Conservation (phyloP, 2,113 vertebrate genomes). For the Forbesichthys papilliferus region DNA sequence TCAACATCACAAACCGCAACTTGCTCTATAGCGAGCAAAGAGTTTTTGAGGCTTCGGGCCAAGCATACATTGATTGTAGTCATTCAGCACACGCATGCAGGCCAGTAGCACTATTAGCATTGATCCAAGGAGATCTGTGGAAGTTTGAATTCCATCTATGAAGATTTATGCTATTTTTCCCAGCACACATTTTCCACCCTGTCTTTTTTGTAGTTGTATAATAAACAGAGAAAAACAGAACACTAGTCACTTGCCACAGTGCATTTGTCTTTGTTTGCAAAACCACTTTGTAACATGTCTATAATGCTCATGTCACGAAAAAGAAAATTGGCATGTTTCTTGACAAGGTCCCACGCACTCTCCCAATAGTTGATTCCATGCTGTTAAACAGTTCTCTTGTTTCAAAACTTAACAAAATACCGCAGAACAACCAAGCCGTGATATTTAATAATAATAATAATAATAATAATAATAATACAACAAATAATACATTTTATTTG, state of each 20-base stretch:
- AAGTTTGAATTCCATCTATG: conserved; percentile 19
- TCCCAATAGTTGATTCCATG: conserved; percentile 18
- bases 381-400: conserved; percentile 46
- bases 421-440: conserved; percentile 31
- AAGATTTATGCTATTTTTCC: conserved; percentile 48
- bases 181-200: conserved; percentile 19
- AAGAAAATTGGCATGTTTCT: conserved; percentile 34
- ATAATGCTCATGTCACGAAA: conserved; percentile 30
- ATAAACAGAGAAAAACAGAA: conserved; percentile 24
- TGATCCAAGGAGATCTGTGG: conserved; percentile 38
- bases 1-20: conserved; percentile 60
- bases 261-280: conserved; percentile 29
- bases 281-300: conserved; percentile 29
- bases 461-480: too few species aligned
- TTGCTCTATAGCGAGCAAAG: conserved; percentile 38
- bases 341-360: conserved; percentile 10
- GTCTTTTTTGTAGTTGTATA: conserved; percentile 1
- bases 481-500: too few species aligned
- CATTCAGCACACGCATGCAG: conserved; percentile 37
- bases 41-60: conserved; percentile 51
- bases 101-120: conserved; percentile 36
- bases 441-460: neutral
- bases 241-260: conserved; percentile 10
- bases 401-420: conserved; percentile 45
- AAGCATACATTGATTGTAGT: conserved; percentile 41